Conservation (phyloP, 2,888 invertebrate genomes). For the Ditylenchus weischeri region DNA sequence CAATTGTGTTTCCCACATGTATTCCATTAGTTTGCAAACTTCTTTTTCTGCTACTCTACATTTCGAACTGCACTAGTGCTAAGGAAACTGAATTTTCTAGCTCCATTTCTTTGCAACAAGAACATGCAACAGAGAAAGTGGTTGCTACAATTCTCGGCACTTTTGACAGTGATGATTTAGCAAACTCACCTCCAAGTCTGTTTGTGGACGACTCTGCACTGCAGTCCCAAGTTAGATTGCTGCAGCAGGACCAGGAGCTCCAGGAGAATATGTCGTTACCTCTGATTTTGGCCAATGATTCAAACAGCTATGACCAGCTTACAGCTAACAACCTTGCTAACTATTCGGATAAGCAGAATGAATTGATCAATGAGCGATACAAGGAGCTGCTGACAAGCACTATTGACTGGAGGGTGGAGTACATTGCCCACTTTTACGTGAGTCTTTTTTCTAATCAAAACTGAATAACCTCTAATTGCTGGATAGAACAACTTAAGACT, state of each 20-base stretch:
- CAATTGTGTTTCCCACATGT: too few species aligned
- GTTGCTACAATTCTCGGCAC: too few species aligned
- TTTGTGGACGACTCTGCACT: conserved; percentile 1
- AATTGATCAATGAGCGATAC: neutral
- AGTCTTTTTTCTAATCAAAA: conserved; percentile 34
- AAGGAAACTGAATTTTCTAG: too few species aligned
- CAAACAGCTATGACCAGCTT: neutral
- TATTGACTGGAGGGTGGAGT: conserved; percentile 40
- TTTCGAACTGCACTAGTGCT: too few species aligned
- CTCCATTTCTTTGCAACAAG: too few species aligned
- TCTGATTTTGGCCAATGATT: neutral
- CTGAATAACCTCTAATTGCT: too few species aligned
- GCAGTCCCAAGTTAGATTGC: neutral
- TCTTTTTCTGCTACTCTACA: too few species aligned
- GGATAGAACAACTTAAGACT: too few species aligned
- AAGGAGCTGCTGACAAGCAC: conserved; percentile 8
- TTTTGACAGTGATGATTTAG: neutral
- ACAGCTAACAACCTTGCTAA: neutral
- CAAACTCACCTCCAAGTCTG: neutral
- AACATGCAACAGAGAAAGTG: too few species aligned
- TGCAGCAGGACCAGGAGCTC: neutral
- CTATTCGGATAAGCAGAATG: neutral
- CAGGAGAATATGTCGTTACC: neutral
- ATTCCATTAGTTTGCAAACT: too few species aligned
- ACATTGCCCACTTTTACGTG: conserved; percentile 48